These are phyloP conservation scores for Xenotilapia flavipinnis DNA, from an alignment of 2,113 vertebrate species.

Conservation along the genomic window DNA sequence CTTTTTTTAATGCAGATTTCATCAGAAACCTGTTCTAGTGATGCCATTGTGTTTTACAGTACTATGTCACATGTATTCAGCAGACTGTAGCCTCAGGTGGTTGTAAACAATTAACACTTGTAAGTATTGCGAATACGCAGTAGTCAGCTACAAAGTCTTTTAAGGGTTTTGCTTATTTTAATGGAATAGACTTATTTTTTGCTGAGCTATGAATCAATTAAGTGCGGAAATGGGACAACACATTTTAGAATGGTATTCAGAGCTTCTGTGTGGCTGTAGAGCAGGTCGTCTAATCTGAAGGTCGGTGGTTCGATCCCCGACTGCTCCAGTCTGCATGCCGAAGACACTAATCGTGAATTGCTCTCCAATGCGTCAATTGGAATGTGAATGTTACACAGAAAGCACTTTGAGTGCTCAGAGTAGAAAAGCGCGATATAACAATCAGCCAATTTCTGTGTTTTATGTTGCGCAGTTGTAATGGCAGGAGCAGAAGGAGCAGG, in stretches of 20 bases:
- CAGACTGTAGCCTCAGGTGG: neutral
- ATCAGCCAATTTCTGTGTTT: neutral
- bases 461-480: slow-evolving; percentile 59
- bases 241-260: neutral
- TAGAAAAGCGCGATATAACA: neutral
- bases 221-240: neutral
- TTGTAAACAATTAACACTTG: neutral
- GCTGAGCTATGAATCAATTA: neutral
- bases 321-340: neutral
- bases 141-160: neutral
- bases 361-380: neutral
- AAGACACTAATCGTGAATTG: neutral
- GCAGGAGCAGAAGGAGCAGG: slow-evolving; percentile 74
- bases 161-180: neutral
- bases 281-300: neutral
- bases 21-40: neutral
- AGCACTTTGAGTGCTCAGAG: neutral
- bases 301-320: neutral
- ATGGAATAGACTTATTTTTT: neutral
- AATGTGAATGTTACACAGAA: neutral
- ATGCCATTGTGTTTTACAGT: neutral
- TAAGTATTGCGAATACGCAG: neutral
- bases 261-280: neutral
- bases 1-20: neutral
- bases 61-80: neutral